Evolutionary conservation across 2,113 vertebrate genomes (phyloP).

Genomic region (Osmerus mordax): DNA sequence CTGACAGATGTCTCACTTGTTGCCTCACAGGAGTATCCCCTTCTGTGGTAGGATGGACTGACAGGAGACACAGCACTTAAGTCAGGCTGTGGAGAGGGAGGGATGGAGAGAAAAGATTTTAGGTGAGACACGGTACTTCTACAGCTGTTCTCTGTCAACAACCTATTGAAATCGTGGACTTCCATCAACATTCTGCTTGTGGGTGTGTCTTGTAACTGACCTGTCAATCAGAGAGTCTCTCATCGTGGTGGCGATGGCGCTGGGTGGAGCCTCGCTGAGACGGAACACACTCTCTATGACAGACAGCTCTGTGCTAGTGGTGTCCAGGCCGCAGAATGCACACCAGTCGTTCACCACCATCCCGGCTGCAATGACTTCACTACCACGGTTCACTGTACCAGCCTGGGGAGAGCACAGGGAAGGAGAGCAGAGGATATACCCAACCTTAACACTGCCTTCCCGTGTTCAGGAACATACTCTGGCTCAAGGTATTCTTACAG

Average conservation of each 20-base stretch:
- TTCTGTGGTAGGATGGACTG: no score
- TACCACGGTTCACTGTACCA: slow-evolving; percentile 94
- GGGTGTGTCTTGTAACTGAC: slow-evolving; percentile 57
- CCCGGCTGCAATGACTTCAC: slow-evolving; percentile 91
- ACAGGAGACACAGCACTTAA: not conserved
- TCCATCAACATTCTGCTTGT: not conserved
- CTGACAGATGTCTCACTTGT: no score
- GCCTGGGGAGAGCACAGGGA: slow-evolving; percentile 68
- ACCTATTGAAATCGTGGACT: no score
- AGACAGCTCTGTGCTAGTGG: slow-evolving; percentile 94
- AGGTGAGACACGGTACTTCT: no score
- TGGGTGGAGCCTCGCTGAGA: slow-evolving; percentile 86
- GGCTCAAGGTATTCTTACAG: no score
- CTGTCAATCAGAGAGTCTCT: slow-evolving; percentile 96
- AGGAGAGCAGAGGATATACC: no score
- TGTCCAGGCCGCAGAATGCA: slow-evolving; percentile 95
- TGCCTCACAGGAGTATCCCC: no score
- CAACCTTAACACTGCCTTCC: not conserved
- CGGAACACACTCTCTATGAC: slow-evolving; percentile 96
- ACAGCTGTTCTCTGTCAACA: no score
- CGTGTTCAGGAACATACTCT: no score
- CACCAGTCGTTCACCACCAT: slow-evolving; percentile 99
- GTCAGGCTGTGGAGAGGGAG: not conserved
- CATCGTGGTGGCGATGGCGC: slow-evolving; percentile 92
- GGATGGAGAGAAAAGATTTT: no score